phyloP scores from a whole-genome alignment of 2,113 vertebrate genomes.

The Melierax canorus region DNA sequence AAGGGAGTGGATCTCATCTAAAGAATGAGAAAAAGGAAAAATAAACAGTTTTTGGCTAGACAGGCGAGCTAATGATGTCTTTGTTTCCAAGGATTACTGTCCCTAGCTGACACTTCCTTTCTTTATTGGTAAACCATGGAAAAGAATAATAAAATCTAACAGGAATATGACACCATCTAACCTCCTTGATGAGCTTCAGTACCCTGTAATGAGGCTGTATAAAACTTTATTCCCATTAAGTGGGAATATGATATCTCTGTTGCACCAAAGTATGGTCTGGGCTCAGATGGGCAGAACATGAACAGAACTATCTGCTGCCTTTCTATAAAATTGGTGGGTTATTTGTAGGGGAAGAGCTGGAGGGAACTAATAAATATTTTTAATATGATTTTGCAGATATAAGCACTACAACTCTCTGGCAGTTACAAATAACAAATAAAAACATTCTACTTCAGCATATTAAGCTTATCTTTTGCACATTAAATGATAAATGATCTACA shows the following conservation, averaged over 20 bases:
- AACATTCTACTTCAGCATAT: background rate
- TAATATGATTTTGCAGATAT: background rate
- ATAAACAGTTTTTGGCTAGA: background rate
- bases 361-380: background rate
- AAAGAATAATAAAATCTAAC: background rate
- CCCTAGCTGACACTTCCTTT: background rate
- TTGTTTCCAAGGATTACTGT: background rate
- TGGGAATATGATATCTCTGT: background rate
- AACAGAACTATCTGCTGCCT: background rate
- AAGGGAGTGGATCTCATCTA: background rate
- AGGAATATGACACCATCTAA: background rate
- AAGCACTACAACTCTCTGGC: background rate
- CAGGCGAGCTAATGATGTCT: background rate
- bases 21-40: background rate
- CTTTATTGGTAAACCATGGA: background rate
- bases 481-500: background rate
- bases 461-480: background rate
- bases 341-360: background rate
- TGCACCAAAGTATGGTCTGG: background rate
- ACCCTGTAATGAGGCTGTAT: background rate
- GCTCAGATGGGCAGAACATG: fast-evolving
- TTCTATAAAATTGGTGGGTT: background rate
- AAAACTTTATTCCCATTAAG: background rate
- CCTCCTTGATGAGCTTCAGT: background rate
- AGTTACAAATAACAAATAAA: background rate